Percentiles rank a stretch among this genome's conserved stretches.
phyloP scores from a whole-genome alignment of 35 echinoderm and acorn worm species.

The Diadema setosum region DNA sequence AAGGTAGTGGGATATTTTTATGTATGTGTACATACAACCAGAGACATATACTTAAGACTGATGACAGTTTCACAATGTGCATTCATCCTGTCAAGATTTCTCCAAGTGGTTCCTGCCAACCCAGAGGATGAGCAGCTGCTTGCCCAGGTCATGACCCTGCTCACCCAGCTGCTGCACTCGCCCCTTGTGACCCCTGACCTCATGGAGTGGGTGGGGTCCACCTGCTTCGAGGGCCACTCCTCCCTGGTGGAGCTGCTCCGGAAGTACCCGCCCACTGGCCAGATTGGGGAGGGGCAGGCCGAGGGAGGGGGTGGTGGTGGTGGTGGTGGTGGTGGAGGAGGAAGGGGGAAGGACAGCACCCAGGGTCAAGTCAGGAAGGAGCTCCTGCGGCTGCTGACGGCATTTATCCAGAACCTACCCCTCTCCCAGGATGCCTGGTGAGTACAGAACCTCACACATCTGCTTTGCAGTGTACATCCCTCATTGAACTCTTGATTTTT shows the following conservation, averaged over 20 bases:
- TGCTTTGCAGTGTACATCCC: too few species aligned
- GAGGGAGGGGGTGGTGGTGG: too few species aligned
- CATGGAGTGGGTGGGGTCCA: constrained; percentile 43
- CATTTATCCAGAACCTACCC: constrained; percentile 32
- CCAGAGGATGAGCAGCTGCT: constrained; percentile 62
- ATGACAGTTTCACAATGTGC: neutral
- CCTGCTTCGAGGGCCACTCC: neutral
- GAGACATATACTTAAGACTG: too few species aligned
- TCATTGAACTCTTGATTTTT: too few species aligned
- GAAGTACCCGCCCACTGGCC: constrained; percentile 16
- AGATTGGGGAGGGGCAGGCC: constrained; percentile 22
- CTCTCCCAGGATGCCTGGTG: constrained; percentile 58
- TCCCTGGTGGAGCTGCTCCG: constrained; percentile 49
- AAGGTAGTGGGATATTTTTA: too few species aligned
- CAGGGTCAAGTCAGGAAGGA: constrained; percentile 62
- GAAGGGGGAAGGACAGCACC: constrained; percentile 7
- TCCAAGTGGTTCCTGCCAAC: constrained; percentile 67
- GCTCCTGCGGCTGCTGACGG: constrained; percentile 36
- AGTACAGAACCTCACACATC: neutral
- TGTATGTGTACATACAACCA: too few species aligned
- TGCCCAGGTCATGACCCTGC: constrained; percentile 41
- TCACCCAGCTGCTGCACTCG: constrained; percentile 44
- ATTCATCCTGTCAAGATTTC: constrained; percentile 31
- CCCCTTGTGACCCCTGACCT: constrained; percentile 34
- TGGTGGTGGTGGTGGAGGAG: too few species aligned